A percentile compares a stretch with the other conserved stretches of the same genome.
These are phyloP conservation scores for Auanema freiburgensis DNA, from an alignment of 2,888 invertebrate species.

Conservation along the genomic window DNA sequence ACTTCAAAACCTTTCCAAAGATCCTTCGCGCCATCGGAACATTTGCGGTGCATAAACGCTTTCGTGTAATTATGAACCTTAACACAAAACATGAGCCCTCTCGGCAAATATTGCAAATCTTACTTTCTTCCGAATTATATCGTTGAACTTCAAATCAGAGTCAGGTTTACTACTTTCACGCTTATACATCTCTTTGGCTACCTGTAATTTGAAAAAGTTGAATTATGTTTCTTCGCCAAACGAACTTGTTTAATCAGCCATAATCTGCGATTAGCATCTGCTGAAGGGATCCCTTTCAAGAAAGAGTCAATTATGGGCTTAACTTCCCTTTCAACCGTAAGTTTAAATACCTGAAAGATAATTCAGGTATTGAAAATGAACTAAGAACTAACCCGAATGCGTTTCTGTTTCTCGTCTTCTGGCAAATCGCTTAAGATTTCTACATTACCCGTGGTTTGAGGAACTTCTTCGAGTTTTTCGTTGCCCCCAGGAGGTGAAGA, in stretches of 20 bases:
- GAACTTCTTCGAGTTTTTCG: background rate
- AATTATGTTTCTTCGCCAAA: background rate
- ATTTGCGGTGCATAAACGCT: slow-evolving; percentile 30
- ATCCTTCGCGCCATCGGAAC: slow-evolving; percentile 23
- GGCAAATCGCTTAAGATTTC: background rate
- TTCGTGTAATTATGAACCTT: slow-evolving; percentile 34
- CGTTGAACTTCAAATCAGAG: slow-evolving; percentile 4
- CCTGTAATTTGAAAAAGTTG: slow-evolving; percentile 1
- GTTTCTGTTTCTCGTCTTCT: background rate
- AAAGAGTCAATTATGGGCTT: background rate
- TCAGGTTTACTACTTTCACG: slow-evolving; percentile 9
- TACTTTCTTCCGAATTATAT: background rate
- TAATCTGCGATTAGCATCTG: background rate
- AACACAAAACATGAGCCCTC: slow-evolving; percentile 10
- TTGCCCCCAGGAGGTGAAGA: background rate
- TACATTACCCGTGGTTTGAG: background rate
- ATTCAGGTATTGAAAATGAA: background rate
- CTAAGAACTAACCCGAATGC: background rate
- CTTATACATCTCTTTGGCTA: slow-evolving; percentile 15
- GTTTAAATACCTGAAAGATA: background rate
- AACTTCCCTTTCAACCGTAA: slow-evolving; percentile 1
- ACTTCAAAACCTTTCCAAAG: slow-evolving; percentile 34
- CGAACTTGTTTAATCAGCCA: background rate
- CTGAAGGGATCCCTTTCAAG: slow-evolving; percentile 4
- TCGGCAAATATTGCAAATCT: no score